Base-by-base conservation (phyloP, 2,888 invertebrate genomes). In the Yponomeuta evonymella region DNA sequence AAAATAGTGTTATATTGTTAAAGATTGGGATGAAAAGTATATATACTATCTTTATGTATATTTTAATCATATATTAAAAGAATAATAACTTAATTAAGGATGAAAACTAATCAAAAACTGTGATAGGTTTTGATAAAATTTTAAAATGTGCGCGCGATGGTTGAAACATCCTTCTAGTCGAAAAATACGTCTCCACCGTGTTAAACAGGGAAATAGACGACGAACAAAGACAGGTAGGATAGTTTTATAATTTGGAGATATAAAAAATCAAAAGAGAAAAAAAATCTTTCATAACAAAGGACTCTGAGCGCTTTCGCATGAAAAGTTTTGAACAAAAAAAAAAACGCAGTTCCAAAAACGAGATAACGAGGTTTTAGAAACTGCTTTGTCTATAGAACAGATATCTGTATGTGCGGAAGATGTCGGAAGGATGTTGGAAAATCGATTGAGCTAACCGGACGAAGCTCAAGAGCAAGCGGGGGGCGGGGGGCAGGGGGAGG, bases 121-220 rank as follows among this genome's bases (percentile, higher is more conserved):
- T 92, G 92, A 92, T 92, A 92, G 90, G 92, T 92, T 92, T 92
- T 92, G 91, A 91, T 91, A 92, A 89, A 90, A 89, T 89, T 91
- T 91, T 90, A 90, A 90, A 88, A 84, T 85, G 51, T 58, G 51
- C 51, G 51, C 12, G 51, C 85, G 79, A 83, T 62, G 62, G 69
- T 65, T 9, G 12, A 15, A 58, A 58, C 51, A 58, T 58, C 51
- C 51, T 58, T 58, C 51, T 15, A 58, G 51, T 15, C 51, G 15
- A 58, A 15, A 58, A 64, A 30, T 33, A 69, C 33, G 51, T 62
- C 69, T 69, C 69, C 51, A 33, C 29, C 10, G 1, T 65, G 65
- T 29, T n/a, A 58, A 58, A 58, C 51, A 58, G 51, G 51, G 15
- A 15, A 23, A 58, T 5, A 58, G 51, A 58, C 65, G 65, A 36